A percentile compares a stretch with the other conserved stretches of the same genome.
phyloP scores from a whole-genome alignment of 2,888 invertebrate species.

The Euplagia quadripunctaria region DNA sequence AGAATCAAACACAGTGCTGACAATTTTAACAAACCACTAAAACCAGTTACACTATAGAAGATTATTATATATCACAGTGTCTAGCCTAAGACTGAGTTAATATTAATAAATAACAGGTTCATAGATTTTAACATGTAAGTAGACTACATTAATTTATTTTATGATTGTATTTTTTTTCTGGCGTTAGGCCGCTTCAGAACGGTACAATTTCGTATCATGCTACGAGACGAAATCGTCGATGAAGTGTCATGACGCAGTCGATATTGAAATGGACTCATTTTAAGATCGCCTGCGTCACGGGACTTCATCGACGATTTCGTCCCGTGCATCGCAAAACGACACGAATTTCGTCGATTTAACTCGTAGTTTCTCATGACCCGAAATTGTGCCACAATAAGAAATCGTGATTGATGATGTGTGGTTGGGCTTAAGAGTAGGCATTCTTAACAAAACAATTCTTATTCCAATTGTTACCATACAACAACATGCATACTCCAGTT shows the following conservation, averaged over 20 bases:
- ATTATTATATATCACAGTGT: not conserved
- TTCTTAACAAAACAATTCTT: not conserved
- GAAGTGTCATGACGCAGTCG: not conserved
- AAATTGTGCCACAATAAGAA: not conserved
- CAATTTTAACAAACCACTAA: constrained; percentile 14
- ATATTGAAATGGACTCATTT: not conserved
- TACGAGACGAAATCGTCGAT: not conserved
- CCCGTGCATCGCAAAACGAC: too few species aligned
- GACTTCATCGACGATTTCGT: not conserved
- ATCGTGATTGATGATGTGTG: too few species aligned
- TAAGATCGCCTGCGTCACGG: not conserved
- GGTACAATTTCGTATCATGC: not conserved
- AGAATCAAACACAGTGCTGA: not conserved
- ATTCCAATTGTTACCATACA: constrained; percentile 3
- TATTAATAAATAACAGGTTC: constrained; percentile 1
- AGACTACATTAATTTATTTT: too few species aligned
- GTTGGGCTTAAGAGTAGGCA: not conserved
- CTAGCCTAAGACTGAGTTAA: not conserved
- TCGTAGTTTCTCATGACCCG: not conserved
- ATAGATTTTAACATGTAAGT: not conserved
- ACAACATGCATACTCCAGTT: constrained; percentile 7
- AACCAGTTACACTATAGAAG: constrained; percentile 16
- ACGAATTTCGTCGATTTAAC: too few species aligned
- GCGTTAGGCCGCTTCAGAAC: not conserved
- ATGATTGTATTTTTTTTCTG: not conserved